Conservation (phyloP, 2,797 vertebrate genomes). For the Crypturellus tataupa region DNA sequence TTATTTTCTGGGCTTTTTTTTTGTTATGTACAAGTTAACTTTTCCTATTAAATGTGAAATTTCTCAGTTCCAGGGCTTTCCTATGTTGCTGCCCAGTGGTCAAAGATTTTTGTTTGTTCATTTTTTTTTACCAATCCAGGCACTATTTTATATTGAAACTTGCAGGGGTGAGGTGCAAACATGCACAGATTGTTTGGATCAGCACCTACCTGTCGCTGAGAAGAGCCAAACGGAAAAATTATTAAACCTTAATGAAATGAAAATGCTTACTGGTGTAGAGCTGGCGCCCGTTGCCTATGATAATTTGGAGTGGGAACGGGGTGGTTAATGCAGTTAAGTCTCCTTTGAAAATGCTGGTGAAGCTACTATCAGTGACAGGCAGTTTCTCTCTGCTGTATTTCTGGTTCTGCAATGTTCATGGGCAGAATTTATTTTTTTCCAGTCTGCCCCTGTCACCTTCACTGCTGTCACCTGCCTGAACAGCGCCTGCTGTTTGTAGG, state of each 20-base stretch:
- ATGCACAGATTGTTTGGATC: neutral
- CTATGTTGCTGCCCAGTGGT: neutral
- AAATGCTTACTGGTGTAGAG: neutral
- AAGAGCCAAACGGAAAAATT: neutral
- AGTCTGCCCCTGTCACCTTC: neutral
- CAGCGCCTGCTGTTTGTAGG: neutral
- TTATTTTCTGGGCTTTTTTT: neutral
- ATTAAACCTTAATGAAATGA: neutral
- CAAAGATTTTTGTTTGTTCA: neutral
- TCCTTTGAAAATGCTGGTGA: neutral
- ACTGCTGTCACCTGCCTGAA: neutral
- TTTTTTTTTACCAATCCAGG: neutral
- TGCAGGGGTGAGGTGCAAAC: neutral
- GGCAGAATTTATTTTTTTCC: neutral
- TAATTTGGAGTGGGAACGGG: neutral
- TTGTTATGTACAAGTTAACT: neutral
- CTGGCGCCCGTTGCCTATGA: neutral
- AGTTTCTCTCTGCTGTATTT: neutral
- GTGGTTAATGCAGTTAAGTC: neutral
- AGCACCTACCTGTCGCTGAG: neutral
- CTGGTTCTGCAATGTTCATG: neutral
- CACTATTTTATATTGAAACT: neutral
- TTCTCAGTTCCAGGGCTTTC: neutral
- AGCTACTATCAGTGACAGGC: neutral
- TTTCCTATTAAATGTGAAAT: conserved; percentile 43